phyloP scores from a whole-genome alignment of 2,113 vertebrate genomes.

The Mirza zaza region DNA sequence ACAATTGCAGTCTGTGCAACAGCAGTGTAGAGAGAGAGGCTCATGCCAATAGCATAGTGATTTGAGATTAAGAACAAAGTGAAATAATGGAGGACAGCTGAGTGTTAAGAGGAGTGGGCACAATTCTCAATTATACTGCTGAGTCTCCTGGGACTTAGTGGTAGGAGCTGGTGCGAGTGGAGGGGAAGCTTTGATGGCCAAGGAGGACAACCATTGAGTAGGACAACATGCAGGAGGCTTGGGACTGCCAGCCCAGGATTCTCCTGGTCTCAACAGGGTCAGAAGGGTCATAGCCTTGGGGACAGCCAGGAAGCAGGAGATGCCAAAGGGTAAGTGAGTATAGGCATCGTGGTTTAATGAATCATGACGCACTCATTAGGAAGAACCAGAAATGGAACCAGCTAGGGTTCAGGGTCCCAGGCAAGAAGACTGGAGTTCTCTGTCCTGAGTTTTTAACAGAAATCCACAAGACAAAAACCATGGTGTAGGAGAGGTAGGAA shows the following conservation, averaged over 20 bases:
- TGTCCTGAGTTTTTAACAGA: neutral
- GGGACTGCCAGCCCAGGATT: neutral
- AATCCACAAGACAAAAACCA: neutral
- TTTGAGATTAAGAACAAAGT: neutral
- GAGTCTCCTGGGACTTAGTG: neutral
- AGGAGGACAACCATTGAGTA: neutral
- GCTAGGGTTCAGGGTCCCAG: neutral
- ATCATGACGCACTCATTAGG: neutral
- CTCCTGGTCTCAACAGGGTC: neutral
- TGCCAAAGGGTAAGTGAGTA: neutral
- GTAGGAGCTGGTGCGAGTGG: neutral
- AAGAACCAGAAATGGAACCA: neutral
- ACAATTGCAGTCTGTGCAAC: neutral
- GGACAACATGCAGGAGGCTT: neutral
- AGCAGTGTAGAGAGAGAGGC: neutral
- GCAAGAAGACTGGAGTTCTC: neutral
- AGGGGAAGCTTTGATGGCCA: neutral
- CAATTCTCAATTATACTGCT: neutral
- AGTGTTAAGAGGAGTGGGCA: neutral
- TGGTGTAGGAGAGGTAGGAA: neutral
- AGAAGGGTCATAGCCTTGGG: neutral
- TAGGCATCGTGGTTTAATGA: neutral
- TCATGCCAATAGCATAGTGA: slow-evolving; percentile 11
- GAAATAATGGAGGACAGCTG: slow-evolving; percentile 31
- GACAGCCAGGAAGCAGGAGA: neutral